These are phyloP conservation scores for Nemopilema nomurai DNA, from an alignment of 30 jellyfish, hydroid and myxozoan species.

Conservation along the genomic window DNA sequence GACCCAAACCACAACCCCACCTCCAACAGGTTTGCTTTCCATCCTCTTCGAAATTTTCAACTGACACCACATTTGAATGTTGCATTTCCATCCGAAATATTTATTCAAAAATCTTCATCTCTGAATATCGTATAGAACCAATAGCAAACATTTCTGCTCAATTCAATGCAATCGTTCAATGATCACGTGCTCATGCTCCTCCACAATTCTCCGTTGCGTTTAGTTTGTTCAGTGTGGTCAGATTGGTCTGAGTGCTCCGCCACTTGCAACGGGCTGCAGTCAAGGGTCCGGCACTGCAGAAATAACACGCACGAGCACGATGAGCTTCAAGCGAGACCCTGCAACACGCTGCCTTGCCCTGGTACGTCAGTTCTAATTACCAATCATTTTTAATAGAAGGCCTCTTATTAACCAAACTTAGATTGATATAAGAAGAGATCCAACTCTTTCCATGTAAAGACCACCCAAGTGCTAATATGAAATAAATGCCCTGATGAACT, in stretches of 20 bases:
- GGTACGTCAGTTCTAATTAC: slow-evolving; percentile 16
- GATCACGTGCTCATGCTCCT: not conserved
- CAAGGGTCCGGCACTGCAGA: slow-evolving; percentile 88
- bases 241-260: slow-evolving; percentile 97
- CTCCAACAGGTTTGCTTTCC: not conserved
- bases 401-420: too few species aligned
- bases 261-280: slow-evolving; percentile 96
- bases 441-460: too few species aligned
- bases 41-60: not conserved
- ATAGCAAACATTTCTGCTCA: not conserved
- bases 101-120: too few species aligned
- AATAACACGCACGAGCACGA: slow-evolving; percentile 90
- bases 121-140: too few species aligned
- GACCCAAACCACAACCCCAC: slow-evolving; percentile 20
- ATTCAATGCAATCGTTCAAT: not conserved
- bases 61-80: slow-evolving; percentile 31
- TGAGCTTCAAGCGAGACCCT: slow-evolving; percentile 95
- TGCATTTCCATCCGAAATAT: not conserved
- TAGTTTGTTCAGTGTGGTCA: slow-evolving; percentile 86
- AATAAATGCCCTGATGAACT: too few species aligned
- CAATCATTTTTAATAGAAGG: too few species aligned
- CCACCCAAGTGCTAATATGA: too few species aligned
- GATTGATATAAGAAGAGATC: too few species aligned
- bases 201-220: not conserved
- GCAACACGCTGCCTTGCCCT: slow-evolving; percentile 92